Evolutionary conservation across 2,797 vertebrate species (phyloP), one percentile per base, ranked within the genome.

Genomic region (Monodelphis domestica): DNA sequence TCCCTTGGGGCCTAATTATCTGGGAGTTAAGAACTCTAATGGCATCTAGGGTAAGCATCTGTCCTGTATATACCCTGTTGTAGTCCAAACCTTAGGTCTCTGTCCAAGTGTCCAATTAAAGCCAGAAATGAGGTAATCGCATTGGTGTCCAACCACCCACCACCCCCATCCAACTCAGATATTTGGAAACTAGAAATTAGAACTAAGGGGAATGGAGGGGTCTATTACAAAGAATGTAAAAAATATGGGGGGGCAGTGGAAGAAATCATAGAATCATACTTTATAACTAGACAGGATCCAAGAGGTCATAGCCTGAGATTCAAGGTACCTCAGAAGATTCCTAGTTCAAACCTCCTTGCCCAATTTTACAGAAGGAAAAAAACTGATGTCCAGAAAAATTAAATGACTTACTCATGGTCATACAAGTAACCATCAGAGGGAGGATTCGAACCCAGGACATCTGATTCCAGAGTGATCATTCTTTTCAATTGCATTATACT

Each of bases 1-100:
- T 87, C 0, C 0, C 92, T 89, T 90, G 88, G 91, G 92, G 92
- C 54, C 89, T 92, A 63, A 97, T 96, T 95, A 97, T 57, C 87
- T 3, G 0, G 59, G 84, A 95, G 88, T 93, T 94, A 95, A 95
- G 70, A 92, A 91, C 63, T 87, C 90, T 55, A 89, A 90, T 90
- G 93, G 91, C 91, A 89, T 45, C 51, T 90, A 89, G 93, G 92
- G 53, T 94, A 84, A 88, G 59, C 26, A 53, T 53, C 92, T 93
- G 88, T 87, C 90, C 93, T 87, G 90, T 95, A 91, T 54, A 54
- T 33, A 88, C n/a, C 54, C 78, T 0, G 30, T 88, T 11, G 70
- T 63, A 55, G 14, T 89, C 89, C 87, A 29, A 59, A 54, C 54
- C 93, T 45, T 89, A 94, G 30, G 54, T 89, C 15, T 57, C 88